A percentile compares a stretch with the other conserved stretches of the same genome.
These are phyloP conservation scores for Drosophila mayaguana DNA, from an alignment of 2,888 invertebrate species.

Conservation along the genomic window DNA sequence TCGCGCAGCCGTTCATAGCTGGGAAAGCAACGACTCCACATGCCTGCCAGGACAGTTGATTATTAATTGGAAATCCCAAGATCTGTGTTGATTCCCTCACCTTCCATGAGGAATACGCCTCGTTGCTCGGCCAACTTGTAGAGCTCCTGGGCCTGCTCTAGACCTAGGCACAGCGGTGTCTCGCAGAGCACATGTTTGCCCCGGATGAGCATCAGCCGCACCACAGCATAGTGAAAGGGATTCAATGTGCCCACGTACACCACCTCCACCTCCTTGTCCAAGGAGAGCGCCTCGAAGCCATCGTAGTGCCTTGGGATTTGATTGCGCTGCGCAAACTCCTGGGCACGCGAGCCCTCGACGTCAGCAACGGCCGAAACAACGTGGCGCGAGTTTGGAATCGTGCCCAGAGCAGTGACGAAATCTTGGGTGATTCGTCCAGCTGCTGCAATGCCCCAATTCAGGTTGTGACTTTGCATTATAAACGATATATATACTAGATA, in stretches of 20 bases:
- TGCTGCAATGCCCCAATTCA: constrained; percentile 92
- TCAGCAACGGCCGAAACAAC: constrained; percentile 91
- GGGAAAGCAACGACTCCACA: constrained; percentile 95
- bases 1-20: constrained; percentile 89
- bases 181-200: constrained; percentile 96
- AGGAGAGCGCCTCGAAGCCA: constrained; percentile 91
- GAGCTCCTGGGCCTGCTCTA: constrained; percentile 89
- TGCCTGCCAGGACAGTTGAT: constrained; percentile 77
- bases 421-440: constrained; percentile 95
- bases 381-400: constrained; percentile 87
- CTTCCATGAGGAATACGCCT: constrained; percentile 94
- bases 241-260: constrained; percentile 93
- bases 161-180: constrained; percentile 93
- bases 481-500: too few relatives aligned
- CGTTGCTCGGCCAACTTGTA: constrained; percentile 89
- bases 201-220: constrained; percentile 90
- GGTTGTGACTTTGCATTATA: constrained; percentile 52
- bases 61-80: too few relatives aligned
- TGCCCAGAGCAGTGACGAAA: constrained; percentile 90
- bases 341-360: constrained; percentile 89
- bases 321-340: constrained; percentile 91
- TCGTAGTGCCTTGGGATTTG: constrained; percentile 90
- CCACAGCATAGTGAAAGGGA: constrained; percentile 89
- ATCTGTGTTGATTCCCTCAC: constrained; percentile 13
- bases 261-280: constrained; percentile 91